A percentile compares a stretch with the other conserved stretches of the same genome.
Conservation (phyloP, 2,797 vertebrate species). For the Pangasius larnaudii region DNA sequence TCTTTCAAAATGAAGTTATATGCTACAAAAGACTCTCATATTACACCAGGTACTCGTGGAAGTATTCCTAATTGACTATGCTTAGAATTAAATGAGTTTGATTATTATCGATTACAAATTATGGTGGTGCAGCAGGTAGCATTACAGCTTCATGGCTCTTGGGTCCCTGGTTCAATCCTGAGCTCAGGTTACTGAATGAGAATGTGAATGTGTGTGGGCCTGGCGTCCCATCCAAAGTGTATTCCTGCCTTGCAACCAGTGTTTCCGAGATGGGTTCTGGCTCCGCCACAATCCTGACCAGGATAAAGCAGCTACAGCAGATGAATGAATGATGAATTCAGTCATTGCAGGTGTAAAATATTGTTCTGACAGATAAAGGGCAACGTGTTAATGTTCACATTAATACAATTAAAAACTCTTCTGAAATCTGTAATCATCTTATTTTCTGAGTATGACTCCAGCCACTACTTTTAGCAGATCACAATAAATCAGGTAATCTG, state of each 20-base stretch:
- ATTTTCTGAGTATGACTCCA: slow-evolving; percentile 30
- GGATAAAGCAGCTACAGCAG: background rate
- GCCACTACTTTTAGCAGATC: slow-evolving; percentile 7
- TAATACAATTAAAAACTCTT: slow-evolving; percentile 14
- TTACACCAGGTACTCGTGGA: background rate
- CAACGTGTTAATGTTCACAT: background rate
- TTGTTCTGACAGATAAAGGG: background rate
- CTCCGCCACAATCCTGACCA: background rate
- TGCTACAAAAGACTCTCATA: background rate
- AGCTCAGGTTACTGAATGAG: background rate
- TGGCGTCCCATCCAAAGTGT: background rate
- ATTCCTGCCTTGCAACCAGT: background rate
- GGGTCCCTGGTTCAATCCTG: background rate
- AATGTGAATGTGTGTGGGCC: background rate
- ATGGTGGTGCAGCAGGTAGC: background rate
- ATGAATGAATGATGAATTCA: background rate
- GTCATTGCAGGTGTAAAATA: background rate
- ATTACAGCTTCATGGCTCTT: background rate
- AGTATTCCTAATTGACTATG: background rate
- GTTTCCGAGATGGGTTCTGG: background rate
- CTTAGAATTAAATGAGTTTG: slow-evolving; percentile 3
- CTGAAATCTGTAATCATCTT: background rate
- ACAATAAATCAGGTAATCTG: slow-evolving; percentile 24
- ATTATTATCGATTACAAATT: slow-evolving; percentile 18
- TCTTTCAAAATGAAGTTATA: slow-evolving; percentile 11